Base-by-base conservation (phyloP, 2,888 invertebrate species). In the Operophtera brumata region DNA sequence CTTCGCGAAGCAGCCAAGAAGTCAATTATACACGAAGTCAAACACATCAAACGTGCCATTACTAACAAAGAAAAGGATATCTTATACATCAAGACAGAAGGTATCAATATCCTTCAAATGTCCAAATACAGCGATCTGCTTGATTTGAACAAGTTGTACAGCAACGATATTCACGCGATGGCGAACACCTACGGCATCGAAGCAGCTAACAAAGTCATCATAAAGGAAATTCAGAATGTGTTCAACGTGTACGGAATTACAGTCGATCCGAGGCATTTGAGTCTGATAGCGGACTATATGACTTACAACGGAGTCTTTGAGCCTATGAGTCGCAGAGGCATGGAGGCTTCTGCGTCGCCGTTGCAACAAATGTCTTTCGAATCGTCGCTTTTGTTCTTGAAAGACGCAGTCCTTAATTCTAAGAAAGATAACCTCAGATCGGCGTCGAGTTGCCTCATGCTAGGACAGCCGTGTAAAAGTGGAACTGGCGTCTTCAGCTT, bases 361-460 rank as follows among this genome's bases (percentile, higher is more conserved):
- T 83, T 99, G 12, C 99, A 99, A 80, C 98, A 99, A 85, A 99
- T 99, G 96, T 97, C 97, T 0, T 99, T 99, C 77, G 99, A 99
- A 80, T 96, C 98, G 0, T 95, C 97, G 2, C 87, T 97, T 58
- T 93, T 93, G 64, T 99, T 98, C 79, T 86, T 99, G 61, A 94
- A 93, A 69, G 94, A 93, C 50, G 95, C 97, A 0, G 93, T 95
- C 0, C 81, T 93, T 76, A 77, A 90, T 92, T 94, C 95, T 1
- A 94, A 94, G 71, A 83, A 80, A 32, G 99, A 99, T 80, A 88
- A 92, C 60, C 84, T 99, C 13, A 86, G 91, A 28, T 97, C 96
- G 10, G 97, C 98, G 0, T 97, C 98, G 0, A 94, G 97, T 71
- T 93, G 96, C 59, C 80, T 99, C 3, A 96, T 98, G 92, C 77